Evolutionary conservation across 2,797 vertebrate species (phyloP).

Genomic region (Halcyon smyrnensis): DNA sequence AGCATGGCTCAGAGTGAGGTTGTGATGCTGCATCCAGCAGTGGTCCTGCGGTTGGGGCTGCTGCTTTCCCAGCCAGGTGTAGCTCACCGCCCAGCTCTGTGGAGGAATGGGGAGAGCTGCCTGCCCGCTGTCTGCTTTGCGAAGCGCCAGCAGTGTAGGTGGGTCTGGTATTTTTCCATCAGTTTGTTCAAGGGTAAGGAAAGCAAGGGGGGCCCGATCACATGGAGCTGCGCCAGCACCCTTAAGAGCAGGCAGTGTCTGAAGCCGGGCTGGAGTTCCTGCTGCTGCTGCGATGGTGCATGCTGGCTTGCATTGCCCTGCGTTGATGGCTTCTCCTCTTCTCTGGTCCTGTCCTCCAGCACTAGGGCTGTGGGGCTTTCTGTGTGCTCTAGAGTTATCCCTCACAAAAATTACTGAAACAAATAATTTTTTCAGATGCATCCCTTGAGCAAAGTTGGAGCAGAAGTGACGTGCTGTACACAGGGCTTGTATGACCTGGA

Average conservation of each 20-base stretch:
- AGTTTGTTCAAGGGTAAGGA: not conserved
- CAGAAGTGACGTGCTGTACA: not conserved
- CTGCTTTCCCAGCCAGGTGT: not conserved
- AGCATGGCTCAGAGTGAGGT: accelerated
- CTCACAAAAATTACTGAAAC: not conserved
- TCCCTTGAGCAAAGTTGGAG: not conserved
- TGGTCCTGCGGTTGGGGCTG: accelerated
- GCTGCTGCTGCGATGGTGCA: not conserved
- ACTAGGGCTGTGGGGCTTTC: not conserved
- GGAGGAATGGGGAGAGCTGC: not conserved
- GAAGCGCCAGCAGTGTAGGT: not conserved
- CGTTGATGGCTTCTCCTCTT: not conserved
- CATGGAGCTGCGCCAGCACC: accelerated
- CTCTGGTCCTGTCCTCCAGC: not conserved
- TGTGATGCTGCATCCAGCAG: accelerated
- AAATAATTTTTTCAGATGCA: not conserved
- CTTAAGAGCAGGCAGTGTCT: not conserved
- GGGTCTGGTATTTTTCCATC: not conserved
- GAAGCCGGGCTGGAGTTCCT: accelerated
- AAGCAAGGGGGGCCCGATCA: accelerated
- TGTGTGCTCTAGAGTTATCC: not conserved
- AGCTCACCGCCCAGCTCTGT: accelerated
- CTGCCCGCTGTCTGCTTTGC: accelerated
- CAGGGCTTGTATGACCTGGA: not conserved
- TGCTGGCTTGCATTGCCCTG: constrained; percentile 11